Base-by-base conservation (phyloP, 2,113 vertebrate genomes). In the Pipa parva region DNA sequence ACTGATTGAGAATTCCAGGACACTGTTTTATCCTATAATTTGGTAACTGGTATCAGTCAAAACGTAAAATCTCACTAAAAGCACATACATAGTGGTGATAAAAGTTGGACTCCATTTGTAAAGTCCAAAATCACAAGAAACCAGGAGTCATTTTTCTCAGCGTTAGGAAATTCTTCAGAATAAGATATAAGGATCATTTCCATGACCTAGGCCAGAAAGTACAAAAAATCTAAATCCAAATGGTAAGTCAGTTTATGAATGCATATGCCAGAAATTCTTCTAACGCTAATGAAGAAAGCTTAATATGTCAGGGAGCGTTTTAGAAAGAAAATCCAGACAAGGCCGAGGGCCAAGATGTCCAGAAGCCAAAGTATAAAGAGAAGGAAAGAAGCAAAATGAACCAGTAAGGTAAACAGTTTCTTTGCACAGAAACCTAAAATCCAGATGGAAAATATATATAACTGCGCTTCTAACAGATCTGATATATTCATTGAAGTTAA, bases 291-390 rank as follows among this genome's bases (percentile, higher is more conserved):
- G 66, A 58, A 46, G 49, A 70, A 60, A 70, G 21, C 66, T 54
- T 25, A 61, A 70, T 61, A 70, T 60, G 66, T 70, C 66, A 70
- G 45, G 66, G 26, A 54, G 42, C 24, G 48, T 59, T 70, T 70
- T 70, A 70, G n/a, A 50, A 61, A 61, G 49, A 42, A 67, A 54
- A 61, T 61, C 48, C 18, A 70, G 57, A 54, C 49, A 18, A 45
- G 58, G 48, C 48, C 22, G 20, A 15, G 45, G 39, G 39, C 54
- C 63, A n/a, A 61, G 26, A 37, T 61, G n/a, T 61, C 18, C 12
- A 54, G 18, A 42, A 54, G 66, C 49, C 57, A 69, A 37, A 59
- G 26, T 2, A 18, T 17, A 26, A 20, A 5, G 27, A 12, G 46
- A 37, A 11, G 21, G 11, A 52, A 57, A 49, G 11, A 46, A 36